Base-by-base conservation (phyloP, 1,140 invertebrate species). In the Kradibia gibbosae region DNA sequence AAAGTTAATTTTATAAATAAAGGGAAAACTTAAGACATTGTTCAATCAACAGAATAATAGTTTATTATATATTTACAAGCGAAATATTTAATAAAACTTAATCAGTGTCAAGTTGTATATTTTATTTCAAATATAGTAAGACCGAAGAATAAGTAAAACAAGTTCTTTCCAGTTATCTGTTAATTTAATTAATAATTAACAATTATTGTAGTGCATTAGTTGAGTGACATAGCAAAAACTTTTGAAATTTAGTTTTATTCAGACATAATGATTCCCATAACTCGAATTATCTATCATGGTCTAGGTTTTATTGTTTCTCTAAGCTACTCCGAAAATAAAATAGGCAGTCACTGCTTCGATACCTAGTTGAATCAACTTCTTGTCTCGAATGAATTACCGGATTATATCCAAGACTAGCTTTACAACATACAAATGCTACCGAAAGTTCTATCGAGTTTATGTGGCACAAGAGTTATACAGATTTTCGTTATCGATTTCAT, bases 291-390 rank as follows among this genome's bases (percentile, higher is more conserved):
- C 0, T 31, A 31, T 60, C 13, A 31, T 10, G 11, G 8, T 2
- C 25, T 1, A 13, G 10, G 7, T 60, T 60, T 31, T 60, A 60
- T 28, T 60, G 5, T 60, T 60, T 60, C 25, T 31, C 13, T 2
- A 11, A 60, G 5, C 13, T 15, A 31, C 5, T 60, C n/a, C 25
- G n/a, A 31, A 60, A 60, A 60, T 31, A 60, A 60, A 60, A 60
- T 22, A 31, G 57, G 25, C 25, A 60, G 8, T 60, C 57, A 13
- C 57, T 60, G 31, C 25, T 60, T 60, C 13, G 57, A 31, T 25
- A 25, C 57, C 57, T 60, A 60, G 31, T 60, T 25, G 57, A 60
- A 60, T 60, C 57, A n/a, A 31, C 25, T 39, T 67, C 60, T 67
- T 39, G 20, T 20, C 13, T 34, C 20, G 2, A 36, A 67, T 31